A percentile compares a stretch with the other conserved stretches of the same genome.
Conservation (phyloP, 2,113 vertebrate species). For the Atrichornis clamosus region DNA sequence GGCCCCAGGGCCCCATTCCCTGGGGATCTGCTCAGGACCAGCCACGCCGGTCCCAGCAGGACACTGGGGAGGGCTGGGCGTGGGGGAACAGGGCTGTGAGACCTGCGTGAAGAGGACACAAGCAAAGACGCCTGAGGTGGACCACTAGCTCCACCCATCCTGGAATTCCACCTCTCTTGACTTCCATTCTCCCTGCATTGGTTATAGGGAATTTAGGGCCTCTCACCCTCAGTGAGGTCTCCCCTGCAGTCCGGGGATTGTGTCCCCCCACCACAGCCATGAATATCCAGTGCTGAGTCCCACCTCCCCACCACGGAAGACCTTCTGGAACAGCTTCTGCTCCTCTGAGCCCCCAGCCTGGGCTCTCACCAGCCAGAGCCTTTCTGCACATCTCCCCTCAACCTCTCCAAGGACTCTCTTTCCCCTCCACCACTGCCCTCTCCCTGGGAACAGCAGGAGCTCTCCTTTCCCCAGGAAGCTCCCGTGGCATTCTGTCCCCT, state of each 20-base stretch:
- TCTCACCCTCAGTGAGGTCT: fast-evolving
- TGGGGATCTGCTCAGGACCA: fast-evolving
- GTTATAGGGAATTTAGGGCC: neutral
- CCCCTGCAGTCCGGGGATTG: neutral
- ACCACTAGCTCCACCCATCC: neutral
- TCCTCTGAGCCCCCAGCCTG: neutral
- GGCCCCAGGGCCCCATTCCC: fast-evolving
- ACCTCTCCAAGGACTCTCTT: neutral
- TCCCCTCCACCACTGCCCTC: neutral
- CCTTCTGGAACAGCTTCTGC: neutral
- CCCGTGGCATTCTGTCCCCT: fast-evolving
- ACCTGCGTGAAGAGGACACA: fast-evolving
- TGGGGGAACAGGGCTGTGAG: neutral
- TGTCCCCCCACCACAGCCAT: neutral
- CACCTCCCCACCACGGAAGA: neutral
- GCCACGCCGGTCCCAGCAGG: fast-evolving
- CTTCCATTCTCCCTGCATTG: neutral
- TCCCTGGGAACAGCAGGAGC: neutral
- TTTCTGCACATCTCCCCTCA: neutral
- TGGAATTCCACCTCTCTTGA: neutral
- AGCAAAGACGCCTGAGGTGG: neutral
- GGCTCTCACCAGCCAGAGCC: neutral
- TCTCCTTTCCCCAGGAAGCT: neutral
- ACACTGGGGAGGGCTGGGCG: neutral
- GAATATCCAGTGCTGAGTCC: neutral